phyloP scores from a whole-genome alignment of 2,797 vertebrate species.

The Melanotaenia nigrans region DNA sequence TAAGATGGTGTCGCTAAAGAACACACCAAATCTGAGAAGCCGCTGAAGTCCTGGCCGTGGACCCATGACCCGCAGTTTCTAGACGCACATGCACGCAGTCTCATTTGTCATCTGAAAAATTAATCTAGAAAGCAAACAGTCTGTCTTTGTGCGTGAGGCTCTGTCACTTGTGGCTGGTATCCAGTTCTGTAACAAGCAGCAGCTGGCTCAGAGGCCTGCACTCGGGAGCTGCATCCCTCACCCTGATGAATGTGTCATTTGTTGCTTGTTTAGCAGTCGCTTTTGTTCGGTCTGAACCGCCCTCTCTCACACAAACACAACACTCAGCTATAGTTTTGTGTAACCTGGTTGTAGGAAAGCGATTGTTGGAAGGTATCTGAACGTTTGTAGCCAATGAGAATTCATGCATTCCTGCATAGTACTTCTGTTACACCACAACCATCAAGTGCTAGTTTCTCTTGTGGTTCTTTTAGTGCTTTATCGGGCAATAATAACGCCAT shows the following conservation, averaged over 20 bases:
- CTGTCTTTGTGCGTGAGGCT: conserved; percentile 68
- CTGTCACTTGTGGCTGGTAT: conserved; percentile 68
- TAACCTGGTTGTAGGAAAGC: conserved; percentile 19
- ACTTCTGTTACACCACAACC: conserved; percentile 60
- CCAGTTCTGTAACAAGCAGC: conserved; percentile 80
- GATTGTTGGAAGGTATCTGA: conserved; percentile 40
- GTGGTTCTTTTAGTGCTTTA: conserved; percentile 53
- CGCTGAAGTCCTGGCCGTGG: conserved; percentile 12
- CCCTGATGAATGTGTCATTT: conserved; percentile 78
- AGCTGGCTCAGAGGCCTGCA: conserved; percentile 76
- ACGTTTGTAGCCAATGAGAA: conserved; percentile 42
- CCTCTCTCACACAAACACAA: conserved; percentile 15
- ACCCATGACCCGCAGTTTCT: conserved; percentile 31
- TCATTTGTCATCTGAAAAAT: conserved; percentile 78
- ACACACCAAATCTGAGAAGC: conserved; percentile 46
- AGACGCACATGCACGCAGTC: conserved; percentile 26
- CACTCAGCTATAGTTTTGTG: conserved; percentile 29
- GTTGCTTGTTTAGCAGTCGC: conserved; percentile 73
- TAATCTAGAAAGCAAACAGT: conserved; percentile 75
- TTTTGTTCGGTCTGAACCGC: conserved; percentile 63
- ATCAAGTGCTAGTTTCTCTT: conserved; percentile 43
- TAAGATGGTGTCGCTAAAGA: conserved; percentile 59
- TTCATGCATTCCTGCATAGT: conserved; percentile 49
- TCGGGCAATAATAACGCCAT: conserved; percentile 44
- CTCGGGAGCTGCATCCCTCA: conserved; percentile 70